A percentile compares a stretch with the other conserved stretches of the same genome.
Evolutionary conservation across 1,140 invertebrate species (phyloP).

Genomic region (Apis florea): DNA sequence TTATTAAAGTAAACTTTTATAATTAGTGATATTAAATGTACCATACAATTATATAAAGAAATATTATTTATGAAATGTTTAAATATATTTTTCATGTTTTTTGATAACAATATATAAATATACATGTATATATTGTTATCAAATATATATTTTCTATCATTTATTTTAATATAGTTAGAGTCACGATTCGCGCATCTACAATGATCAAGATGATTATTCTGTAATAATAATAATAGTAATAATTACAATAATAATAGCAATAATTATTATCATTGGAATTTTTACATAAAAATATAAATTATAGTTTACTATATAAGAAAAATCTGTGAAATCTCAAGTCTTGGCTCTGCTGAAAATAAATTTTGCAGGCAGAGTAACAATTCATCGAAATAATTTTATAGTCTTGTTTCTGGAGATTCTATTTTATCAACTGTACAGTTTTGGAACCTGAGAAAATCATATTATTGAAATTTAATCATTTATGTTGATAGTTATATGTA

Average conservation of each 20-base stretch:
- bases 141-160: slow-evolving; percentile 44
- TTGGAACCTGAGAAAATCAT: slow-evolving; percentile 8
- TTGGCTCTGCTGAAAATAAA: slow-evolving; percentile 47
- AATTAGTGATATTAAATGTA: slow-evolving; percentile 1
- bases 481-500: too few species aligned
- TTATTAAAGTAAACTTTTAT: slow-evolving; percentile 68
- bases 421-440: slow-evolving; percentile 44
- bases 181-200: slow-evolving; percentile 26
- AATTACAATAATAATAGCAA: slow-evolving; percentile 58
- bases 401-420: slow-evolving; percentile 49
- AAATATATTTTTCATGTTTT: not conserved
- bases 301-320: slow-evolving; percentile 50
- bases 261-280: slow-evolving; percentile 61
- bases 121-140: too few species aligned
- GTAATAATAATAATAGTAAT: slow-evolving; percentile 51
- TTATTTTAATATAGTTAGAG: slow-evolving; percentile 54
- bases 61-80: not conserved
- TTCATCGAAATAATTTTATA: slow-evolving; percentile 41
- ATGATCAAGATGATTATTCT: slow-evolving; percentile 36
- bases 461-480: slow-evolving; percentile 24
- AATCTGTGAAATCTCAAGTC: slow-evolving; percentile 43
- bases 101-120: slow-evolving; percentile 45
- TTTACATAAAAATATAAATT: slow-evolving; percentile 71
- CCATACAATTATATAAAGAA: not conserved
- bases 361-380: slow-evolving; percentile 20